phyloP scores from a whole-genome alignment of 2,888 invertebrate species.

The Melipona bicolor region DNA sequence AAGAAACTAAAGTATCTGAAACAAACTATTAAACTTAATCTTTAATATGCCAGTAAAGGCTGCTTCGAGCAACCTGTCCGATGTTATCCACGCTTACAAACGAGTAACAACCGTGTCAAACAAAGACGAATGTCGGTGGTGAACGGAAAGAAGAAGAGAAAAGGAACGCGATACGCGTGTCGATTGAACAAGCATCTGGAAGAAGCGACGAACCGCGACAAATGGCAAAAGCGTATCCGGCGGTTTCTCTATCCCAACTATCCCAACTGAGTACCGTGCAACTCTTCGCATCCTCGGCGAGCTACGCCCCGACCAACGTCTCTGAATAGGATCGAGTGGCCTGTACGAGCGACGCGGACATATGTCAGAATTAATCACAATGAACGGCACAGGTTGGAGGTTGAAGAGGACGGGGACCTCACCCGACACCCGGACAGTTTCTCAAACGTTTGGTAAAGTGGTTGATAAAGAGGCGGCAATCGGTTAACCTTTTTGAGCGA shows the following conservation, averaged over 20 bases:
- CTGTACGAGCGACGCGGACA: conserved; percentile 68
- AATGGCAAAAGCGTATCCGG: neutral
- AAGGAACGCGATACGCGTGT: conserved; percentile 13
- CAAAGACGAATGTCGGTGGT: conserved; percentile 16
- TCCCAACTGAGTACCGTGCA: conserved; percentile 1
- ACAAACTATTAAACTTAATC: too few relatives aligned
- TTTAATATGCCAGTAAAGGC: too few relatives aligned
- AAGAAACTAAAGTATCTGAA: too few relatives aligned
- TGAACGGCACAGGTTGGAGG: conserved; percentile 62
- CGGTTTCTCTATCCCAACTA: neutral
- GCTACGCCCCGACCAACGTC: conserved; percentile 4
- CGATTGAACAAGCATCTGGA: neutral
- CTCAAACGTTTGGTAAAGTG: conserved; percentile 59
- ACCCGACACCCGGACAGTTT: conserved; percentile 38
- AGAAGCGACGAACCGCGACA: neutral
- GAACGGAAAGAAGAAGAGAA: neutral
- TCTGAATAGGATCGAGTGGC: conserved; percentile 72
- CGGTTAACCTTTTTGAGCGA: conserved; percentile 76
- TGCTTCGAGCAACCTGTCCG: too few relatives aligned
- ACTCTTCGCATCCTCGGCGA: neutral
- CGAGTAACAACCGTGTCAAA: neutral
- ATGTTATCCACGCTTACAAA: too few relatives aligned
- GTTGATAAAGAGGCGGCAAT: conserved; percentile 78
- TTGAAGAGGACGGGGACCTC: conserved; percentile 35
- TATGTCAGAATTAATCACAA: conserved; percentile 76